Evolutionary conservation across 2,797 vertebrate genomes (phyloP), one percentile per base, ranked within the genome.

Genomic region (Anabas testudineus): DNA sequence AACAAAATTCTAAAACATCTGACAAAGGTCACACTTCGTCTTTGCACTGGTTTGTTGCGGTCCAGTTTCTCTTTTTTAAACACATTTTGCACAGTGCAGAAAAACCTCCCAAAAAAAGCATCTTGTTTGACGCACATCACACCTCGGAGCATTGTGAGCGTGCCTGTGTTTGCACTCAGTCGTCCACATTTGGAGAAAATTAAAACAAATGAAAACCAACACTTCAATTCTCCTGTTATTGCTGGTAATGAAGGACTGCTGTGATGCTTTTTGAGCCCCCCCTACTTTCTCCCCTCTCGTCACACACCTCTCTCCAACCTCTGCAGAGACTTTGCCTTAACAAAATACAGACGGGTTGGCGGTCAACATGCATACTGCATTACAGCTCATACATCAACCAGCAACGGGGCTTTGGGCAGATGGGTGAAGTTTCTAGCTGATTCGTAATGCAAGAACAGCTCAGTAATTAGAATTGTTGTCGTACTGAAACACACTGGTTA

Each of bases 141-240:
- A 94, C 92, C 89, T 92, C 61, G 13, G 69, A 74, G 80, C 85
- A 78, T 89, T 90, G 88, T 90, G 77, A 77, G 76, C 64, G n/a
- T 0, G 54, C 78, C 55, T 63, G 36, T 54, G 67, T 83, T 88
- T 83, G 78, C 71, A 43, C 58, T 61, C 74, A 1, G 71, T 58
- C 39, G 4, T 57, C 58, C 86, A 87, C 87, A 91, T 91, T 93
- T 91, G 90, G 89, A 90, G 90, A 90, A 90, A 91, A 92, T 92
- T 91, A 88, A 92, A 92, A 90, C 77, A 90, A 92, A 90, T 88
- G 88, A 93, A 92, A 91, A 90, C 65, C 85, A 92, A 91, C 92
- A 92, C 91, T 90, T 93, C 88, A 87, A 92, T 91, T 87, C 78
- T 87, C 83, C 85, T 91, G 92, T 92, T 91, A 87, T 91, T 93